Base-by-base conservation (phyloP, 2,113 vertebrate genomes). In the Copsychus sechellarum region DNA sequence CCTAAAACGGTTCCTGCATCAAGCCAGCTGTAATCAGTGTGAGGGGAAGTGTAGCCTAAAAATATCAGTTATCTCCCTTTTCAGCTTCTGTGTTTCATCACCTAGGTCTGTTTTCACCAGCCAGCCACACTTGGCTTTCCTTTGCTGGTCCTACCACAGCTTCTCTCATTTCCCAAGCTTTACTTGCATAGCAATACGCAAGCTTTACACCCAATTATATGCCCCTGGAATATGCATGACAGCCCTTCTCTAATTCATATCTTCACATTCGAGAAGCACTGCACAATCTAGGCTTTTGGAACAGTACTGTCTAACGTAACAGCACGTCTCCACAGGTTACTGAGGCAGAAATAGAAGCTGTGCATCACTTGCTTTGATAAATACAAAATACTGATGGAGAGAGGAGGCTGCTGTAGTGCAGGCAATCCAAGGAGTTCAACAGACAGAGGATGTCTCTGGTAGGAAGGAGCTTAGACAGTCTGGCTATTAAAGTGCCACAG, bases 301-400 rank as follows among this genome's bases (percentile, higher is more conserved):
- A 73, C 71, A 94, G 79, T 0, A 31, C 36, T 78, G 81, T 66
- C 81, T 71, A 51, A 70, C 2, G 4, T 9, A 77, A 42, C 26
- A 91, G 85, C 54, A 61, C 36, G 50, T 83, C 93, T 70, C 67
- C 82, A 70, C 90, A 90, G 79, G 78, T 92, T 82, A 76, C 92
- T 0, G 0, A 69, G 82, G 58, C 74, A 93, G 66, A 88, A 95
- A 96, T 73, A 93, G 92, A 14, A 93, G 56, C 79, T 10, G 19
- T 50, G 57, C 13, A 6, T 80, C 85, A 92, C 42, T 54, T 33
- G 22, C 74, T 76, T 43, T 4, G 2, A 61, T 65, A 91, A 85
- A 66, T 31, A 34, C 34, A n/a, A 65, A 88, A 76, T 7, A 38
- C 54, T 21, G 38, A 40, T 20, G 78, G 57, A 77, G 54, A 88